These are phyloP conservation scores for Homarus americanus DNA, from an alignment of 1,140 invertebrate species.

Conservation along the genomic window DNA sequence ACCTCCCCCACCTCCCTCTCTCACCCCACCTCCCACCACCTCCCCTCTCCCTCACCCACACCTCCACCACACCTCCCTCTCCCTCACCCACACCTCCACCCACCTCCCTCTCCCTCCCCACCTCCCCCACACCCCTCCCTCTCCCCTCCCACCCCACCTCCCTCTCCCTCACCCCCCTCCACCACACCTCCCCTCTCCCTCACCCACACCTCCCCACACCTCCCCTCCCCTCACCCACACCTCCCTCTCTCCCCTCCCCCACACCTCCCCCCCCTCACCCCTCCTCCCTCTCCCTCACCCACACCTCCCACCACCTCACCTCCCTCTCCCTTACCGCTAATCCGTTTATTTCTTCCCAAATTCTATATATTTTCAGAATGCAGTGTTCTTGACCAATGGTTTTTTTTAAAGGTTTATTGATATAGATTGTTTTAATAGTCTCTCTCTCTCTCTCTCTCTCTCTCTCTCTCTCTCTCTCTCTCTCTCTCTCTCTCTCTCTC, in stretches of 20 bases:
- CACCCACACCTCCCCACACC: not conserved
- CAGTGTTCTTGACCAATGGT: no score
- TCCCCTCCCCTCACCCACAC: not conserved
- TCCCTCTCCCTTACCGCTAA: no score
- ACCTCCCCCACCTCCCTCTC: no score
- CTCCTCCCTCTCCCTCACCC: not conserved
- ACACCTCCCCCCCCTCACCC: not conserved
- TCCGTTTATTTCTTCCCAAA: no score
- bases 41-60: no score
- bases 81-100: not conserved
- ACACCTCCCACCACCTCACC: no score
- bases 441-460: not conserved
- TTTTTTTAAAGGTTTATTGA: no score
- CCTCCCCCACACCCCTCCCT: not conserved
- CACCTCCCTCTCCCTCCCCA: not conserved
- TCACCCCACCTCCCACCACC: no score
- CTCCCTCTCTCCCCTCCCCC: not conserved
- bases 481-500: constrained; percentile 3
- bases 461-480: not conserved
- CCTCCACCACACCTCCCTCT: no score
- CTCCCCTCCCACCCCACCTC: not conserved
- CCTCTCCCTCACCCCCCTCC: not conserved
- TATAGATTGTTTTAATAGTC: no score
- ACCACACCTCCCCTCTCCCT: not conserved
- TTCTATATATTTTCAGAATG: no score